Conservation (phyloP, 1,140 invertebrate species). For the Pinna nobilis region DNA sequence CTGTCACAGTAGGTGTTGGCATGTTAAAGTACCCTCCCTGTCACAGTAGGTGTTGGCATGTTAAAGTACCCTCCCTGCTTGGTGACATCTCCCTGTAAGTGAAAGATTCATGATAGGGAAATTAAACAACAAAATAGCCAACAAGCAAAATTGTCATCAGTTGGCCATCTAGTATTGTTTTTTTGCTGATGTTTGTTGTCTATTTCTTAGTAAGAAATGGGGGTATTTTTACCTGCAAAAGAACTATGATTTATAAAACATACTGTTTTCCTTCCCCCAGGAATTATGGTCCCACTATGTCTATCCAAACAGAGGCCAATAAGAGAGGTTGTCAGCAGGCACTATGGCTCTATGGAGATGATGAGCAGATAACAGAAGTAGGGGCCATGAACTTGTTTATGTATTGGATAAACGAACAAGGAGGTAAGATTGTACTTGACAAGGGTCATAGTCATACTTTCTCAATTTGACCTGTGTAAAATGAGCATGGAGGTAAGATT, state of each 20-base stretch:
- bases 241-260: neutral
- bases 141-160: too few relatives aligned
- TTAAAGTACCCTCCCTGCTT: too few relatives aligned
- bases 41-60: too few relatives aligned
- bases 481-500: constrained; percentile 90
- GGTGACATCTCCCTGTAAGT: too few relatives aligned
- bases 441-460: neutral
- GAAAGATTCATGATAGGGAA: too few relatives aligned
- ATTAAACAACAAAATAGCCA: too few relatives aligned
- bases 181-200: neutral
- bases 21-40: too few relatives aligned
- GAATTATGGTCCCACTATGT: constrained; percentile 80
- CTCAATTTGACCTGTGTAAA: too few relatives aligned
- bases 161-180: too few relatives aligned
- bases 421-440: constrained; percentile 81
- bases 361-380: constrained; percentile 97
- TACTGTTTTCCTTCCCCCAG: constrained; percentile 56
- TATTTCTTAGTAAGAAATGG: too few relatives aligned
- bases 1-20: too few relatives aligned
- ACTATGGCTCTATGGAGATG: constrained; percentile 96
- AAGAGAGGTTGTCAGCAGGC: constrained; percentile 93
- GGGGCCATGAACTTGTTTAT: constrained; percentile 99
- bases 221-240: too few relatives aligned
- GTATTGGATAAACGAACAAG: constrained; percentile 89
- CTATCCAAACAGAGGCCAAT: constrained; percentile 82